Evolutionary conservation across 2,113 vertebrate species (phyloP), one percentile per base, ranked within the genome.

Genomic region (Percopsis transmontana): DNA sequence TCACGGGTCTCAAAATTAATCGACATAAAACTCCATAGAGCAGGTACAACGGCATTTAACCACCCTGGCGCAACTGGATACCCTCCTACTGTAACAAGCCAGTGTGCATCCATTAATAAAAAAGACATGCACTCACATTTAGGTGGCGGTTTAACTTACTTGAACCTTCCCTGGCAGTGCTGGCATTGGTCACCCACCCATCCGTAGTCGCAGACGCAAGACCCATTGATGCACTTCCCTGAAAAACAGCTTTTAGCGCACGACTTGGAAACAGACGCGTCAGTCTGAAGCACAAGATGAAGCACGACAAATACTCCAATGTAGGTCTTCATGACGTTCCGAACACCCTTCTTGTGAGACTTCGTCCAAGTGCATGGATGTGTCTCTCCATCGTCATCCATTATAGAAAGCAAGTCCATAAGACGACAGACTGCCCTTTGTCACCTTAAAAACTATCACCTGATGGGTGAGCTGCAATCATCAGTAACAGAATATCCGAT

Each of bases 151-250:
- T 23, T 3, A 58, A 94, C 97, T 98, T 93, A 99, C 96, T 93
- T 99, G 93, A 98, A 99, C 75, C 96, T 90, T 42, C 97, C 96
- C 85, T 97, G 96, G 85, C 97, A 99, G 77, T 98, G 96, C 73
- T 97, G 96, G 86, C 97, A 99, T 84, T 93, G 95, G 66, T 98
- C 97, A 44, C 97, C 97, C 27, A 96, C 95, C 97, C 97, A 99
- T 44, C 97, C 97, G 68, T 94, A 95, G 79, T 98, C 96, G 56
- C 97, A 99, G 76, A 93, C 88, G 72, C 97, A 99, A 59, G 90
- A 95, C 65, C 95, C 92, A 88, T 97, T 97, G 74, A 95, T 79
- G 88, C 96, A 99, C 70, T 90, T 94, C 65, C 97, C 97, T 0
- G 85, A 86, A 11, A 74, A 80, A 11, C 85, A 87, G 76, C 5